Conservation (phyloP, 2,113 vertebrate genomes). For the Silurus asotus region DNA sequence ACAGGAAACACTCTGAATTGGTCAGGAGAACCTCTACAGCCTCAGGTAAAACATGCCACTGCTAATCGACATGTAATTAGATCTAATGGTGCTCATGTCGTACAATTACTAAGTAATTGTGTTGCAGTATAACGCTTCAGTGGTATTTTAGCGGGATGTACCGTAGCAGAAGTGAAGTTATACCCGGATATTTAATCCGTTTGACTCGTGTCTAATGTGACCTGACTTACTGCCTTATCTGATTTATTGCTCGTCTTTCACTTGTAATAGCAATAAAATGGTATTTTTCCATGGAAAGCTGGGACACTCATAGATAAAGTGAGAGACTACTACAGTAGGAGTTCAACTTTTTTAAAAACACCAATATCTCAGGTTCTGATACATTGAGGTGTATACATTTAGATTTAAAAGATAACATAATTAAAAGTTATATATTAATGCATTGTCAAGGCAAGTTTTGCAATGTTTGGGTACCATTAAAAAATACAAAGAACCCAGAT, state of each 20-base stretch:
- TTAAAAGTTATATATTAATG: not conserved
- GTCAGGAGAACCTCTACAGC: constrained; percentile 80
- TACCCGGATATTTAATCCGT: too few relatives aligned
- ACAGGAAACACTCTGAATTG: constrained; percentile 82
- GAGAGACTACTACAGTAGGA: not conserved
- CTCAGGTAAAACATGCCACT: constrained; percentile 74
- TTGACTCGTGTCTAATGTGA: not conserved
- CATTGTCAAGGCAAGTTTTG: not conserved
- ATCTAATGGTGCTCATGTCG: not conserved
- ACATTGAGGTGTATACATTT: not conserved
- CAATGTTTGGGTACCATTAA: not conserved
- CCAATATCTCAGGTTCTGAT: not conserved
- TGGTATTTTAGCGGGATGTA: not conserved
- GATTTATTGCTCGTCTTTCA: not conserved
- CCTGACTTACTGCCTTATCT: not conserved
- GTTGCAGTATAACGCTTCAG: not conserved
- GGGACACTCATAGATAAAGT: not conserved
- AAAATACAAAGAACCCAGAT: too few relatives aligned
- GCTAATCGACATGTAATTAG: not conserved
- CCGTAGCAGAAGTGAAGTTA: too few relatives aligned
- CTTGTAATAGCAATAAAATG: too few relatives aligned
- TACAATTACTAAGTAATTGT: not conserved
- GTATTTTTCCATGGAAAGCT: not conserved
- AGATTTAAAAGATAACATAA: not conserved
- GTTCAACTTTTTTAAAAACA: too few relatives aligned